These are phyloP conservation scores for Himalopsyche japonica DNA, from an alignment of 2,888 invertebrate species.

Conservation along the genomic window DNA sequence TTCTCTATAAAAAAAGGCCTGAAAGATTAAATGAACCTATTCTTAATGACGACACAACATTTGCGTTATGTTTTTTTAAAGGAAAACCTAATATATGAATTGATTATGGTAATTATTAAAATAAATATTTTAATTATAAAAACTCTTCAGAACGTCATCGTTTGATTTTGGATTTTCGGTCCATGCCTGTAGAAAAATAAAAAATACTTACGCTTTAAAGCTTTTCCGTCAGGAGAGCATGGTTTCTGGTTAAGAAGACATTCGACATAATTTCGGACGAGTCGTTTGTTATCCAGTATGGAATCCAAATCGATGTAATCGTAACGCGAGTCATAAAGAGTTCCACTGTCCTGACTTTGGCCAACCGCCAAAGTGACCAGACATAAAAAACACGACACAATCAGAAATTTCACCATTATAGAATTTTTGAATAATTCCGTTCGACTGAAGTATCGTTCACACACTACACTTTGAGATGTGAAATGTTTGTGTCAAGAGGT, in stretches of 20 bases:
- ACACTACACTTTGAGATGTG: not conserved
- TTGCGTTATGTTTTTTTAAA: no score
- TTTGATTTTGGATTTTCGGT: no score
- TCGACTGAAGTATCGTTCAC: not conserved
- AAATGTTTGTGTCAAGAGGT: not conserved
- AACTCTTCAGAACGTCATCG: no score
- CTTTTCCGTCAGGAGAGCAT: conserved; percentile 73
- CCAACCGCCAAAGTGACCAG: not conserved
- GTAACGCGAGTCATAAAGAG: conserved; percentile 59
- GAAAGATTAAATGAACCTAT: no score
- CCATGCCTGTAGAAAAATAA: no score
- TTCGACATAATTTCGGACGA: conserved; percentile 72
- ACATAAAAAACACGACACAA: conserved; percentile 11
- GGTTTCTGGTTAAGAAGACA: conserved; percentile 69
- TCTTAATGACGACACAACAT: no score
- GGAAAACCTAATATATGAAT: no score
- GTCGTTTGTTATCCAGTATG: conserved; percentile 68
- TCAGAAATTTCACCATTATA: conserved; percentile 4
- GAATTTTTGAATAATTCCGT: not conserved
- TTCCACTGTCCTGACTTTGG: not conserved
- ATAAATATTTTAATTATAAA: no score
- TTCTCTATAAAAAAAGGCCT: no score
- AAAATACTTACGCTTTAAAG: conserved; percentile 69
- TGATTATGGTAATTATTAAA: no score
- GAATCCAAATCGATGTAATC: conserved; percentile 72